Evolutionary conservation across 2,113 vertebrate species (phyloP).

Genomic region (Tenebrosternarchus preto): DNA sequence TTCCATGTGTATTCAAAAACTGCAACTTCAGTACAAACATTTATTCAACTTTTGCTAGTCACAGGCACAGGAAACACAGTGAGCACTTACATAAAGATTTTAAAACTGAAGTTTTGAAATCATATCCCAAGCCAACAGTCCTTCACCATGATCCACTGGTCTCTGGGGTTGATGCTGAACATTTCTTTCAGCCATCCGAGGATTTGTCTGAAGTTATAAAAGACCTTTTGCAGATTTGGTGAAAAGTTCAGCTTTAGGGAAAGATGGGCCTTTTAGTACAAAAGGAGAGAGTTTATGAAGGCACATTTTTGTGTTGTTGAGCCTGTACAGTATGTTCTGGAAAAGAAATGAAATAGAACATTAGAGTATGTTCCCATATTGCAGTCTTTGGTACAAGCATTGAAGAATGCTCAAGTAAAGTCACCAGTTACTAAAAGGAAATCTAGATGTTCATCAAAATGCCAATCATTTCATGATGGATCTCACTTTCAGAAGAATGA

Average conservation of each 20-base stretch:
- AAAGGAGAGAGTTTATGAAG: not conserved
- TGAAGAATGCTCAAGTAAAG: not conserved
- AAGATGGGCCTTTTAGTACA: not conserved
- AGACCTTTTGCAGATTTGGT: constrained; percentile 1
- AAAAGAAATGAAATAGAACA: not conserved
- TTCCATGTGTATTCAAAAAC: too few relatives aligned
- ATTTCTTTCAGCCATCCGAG: not conserved
- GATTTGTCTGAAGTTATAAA: constrained; percentile 1
- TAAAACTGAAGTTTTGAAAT: not conserved
- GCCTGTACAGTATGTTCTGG: not conserved
- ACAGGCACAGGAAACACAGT: too few relatives aligned
- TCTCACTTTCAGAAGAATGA: not conserved
- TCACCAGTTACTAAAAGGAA: not conserved
- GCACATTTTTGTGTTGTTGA: not conserved
- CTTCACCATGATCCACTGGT: too few relatives aligned
- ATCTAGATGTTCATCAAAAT: constrained; percentile 1
- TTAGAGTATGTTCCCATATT: not conserved
- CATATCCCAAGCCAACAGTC: not conserved
- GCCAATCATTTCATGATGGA: not conserved
- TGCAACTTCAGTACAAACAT: too few relatives aligned
- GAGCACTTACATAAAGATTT: not conserved
- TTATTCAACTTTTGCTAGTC: too few relatives aligned
- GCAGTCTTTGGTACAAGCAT: not conserved
- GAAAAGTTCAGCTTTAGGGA: not conserved
- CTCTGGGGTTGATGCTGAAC: not conserved